Base-by-base conservation (phyloP, 1,140 invertebrate species). In the Drosophila carrolli region DNA sequence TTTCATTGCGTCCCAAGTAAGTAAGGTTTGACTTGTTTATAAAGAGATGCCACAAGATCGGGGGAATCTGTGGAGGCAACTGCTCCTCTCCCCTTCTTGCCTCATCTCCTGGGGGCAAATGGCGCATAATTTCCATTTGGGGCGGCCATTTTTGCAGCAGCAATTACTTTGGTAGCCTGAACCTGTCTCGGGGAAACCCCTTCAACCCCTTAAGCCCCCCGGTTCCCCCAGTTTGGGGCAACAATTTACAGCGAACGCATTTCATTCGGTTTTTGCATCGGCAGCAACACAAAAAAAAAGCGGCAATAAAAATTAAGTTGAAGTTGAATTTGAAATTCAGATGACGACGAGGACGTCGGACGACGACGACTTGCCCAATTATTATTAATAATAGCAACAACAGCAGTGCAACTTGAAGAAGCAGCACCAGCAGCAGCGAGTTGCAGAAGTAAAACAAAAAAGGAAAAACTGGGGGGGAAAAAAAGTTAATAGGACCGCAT, bases 401-500 rank as follows among this genome's bases (percentile, higher is more conserved):
- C 58, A 76, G 27, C 50, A 19, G 11, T n/a, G 13, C 48, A 51
- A 55, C 37, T 46, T 51, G 48, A 27, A 67, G 50, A 46, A 76
- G 38, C 5, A 79, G 62, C 60, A 81, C 41, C 35, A 63, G 27
- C 47, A 66, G 48, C 43, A 74, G 55, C 65, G 75, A 81, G 54
- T 57, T 58, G 46, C 37, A 65, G 56, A 50, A 81, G 50, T 38
- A 62, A 78, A 23, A 63, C 19, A 56, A 70, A 14, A 55, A 75
- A 53, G 54, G 13, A 55, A 32, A 32, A 75, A 53, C 60, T 50
- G 63, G 51, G 55, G 47, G 56, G 47, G 5, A 32, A 32, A 88
- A 91, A 91, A 81, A 91, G 67, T 84, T 91, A 91, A 91, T 91
- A 90, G 90, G 90, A 91, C 82, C 72, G 90, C 90, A 91, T 88